phyloP scores from a whole-genome alignment of 2,113 vertebrate species.

The Leptocoma aspasia region DNA sequence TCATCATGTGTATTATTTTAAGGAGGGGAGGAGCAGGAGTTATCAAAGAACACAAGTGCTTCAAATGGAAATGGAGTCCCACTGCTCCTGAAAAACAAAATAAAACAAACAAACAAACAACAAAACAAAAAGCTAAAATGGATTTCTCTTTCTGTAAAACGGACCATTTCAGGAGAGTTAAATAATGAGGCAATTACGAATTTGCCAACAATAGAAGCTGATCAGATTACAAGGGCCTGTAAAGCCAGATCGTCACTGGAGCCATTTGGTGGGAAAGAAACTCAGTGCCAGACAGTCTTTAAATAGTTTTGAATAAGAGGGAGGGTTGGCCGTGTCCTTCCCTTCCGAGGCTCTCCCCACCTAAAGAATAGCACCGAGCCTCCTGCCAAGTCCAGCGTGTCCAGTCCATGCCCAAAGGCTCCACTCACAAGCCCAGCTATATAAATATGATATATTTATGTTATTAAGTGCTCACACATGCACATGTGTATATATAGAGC shows the following conservation, averaged over 20 bases:
- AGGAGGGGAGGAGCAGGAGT: background rate
- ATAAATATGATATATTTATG: no score
- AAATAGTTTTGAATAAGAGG: conserved; percentile 38
- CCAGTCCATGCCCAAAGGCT: background rate
- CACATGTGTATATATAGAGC: background rate
- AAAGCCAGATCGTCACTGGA: conserved; percentile 21
- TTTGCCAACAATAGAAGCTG: conserved; percentile 44
- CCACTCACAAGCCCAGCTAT: background rate
- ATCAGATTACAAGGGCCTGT: conserved; percentile 51
- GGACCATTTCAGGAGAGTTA: background rate
- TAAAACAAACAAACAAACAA: background rate
- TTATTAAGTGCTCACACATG: background rate
- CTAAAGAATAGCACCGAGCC: background rate
- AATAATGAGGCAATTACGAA: conserved; percentile 24
- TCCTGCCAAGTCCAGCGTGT: background rate
- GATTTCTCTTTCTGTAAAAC: background rate
- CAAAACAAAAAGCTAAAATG: background rate
- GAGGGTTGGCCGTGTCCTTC: conserved; percentile 54
- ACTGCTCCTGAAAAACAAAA: background rate
- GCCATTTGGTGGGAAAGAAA: conserved; percentile 59
- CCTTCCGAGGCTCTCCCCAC: conserved; percentile 43
- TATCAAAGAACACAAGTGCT: background rate
- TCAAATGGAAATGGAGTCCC: background rate
- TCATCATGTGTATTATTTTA: background rate
- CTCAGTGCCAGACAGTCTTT: conserved; percentile 32